phyloP scores from a whole-genome alignment of 1,140 invertebrate genomes.

The Phymastichus coffea region DNA sequence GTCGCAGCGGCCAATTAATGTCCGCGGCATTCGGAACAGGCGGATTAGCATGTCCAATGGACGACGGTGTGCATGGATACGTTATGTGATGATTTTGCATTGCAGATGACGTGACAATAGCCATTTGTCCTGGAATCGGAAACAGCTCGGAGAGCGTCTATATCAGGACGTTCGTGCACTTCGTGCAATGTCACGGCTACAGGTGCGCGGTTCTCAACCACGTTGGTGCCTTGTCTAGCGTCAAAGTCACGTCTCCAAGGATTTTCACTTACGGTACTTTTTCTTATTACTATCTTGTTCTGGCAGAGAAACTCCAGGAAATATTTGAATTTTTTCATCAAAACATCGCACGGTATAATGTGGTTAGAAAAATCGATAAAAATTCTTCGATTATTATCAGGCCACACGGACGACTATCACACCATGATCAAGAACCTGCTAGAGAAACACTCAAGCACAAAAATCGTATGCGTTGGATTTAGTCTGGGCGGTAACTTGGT shows the following conservation, averaged over 20 bases:
- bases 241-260: conserved; percentile 80
- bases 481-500: conserved; percentile 88
- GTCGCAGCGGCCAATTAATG: too few relatives aligned
- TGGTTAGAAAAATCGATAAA: too few relatives aligned
- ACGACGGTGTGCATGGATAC: too few relatives aligned
- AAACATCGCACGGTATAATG: too few relatives aligned
- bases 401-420: conserved; percentile 81
- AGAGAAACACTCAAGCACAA: conserved; percentile 72
- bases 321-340: not conserved
- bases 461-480: conserved; percentile 83
- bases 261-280: conserved; percentile 88
- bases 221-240: conserved; percentile 81
- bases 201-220: conserved; percentile 92
- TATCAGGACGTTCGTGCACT: conserved; percentile 87
- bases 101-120: conserved; percentile 83
- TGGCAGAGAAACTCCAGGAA: too few relatives aligned
- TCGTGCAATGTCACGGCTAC: conserved; percentile 86
- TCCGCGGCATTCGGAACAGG: too few relatives aligned
- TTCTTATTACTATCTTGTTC: too few relatives aligned
- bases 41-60: too few relatives aligned
- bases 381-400: conserved; percentile 54
- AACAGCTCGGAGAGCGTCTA: conserved; percentile 92
- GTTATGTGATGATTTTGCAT: conserved; percentile 32
- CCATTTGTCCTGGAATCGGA: conserved; percentile 89
- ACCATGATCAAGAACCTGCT: conserved; percentile 75